Percentiles rank a stretch among this genome's conserved stretches.
Evolutionary conservation across 1,140 invertebrate species (phyloP).

Genomic region (Oedothorax gibbosus): DNA sequence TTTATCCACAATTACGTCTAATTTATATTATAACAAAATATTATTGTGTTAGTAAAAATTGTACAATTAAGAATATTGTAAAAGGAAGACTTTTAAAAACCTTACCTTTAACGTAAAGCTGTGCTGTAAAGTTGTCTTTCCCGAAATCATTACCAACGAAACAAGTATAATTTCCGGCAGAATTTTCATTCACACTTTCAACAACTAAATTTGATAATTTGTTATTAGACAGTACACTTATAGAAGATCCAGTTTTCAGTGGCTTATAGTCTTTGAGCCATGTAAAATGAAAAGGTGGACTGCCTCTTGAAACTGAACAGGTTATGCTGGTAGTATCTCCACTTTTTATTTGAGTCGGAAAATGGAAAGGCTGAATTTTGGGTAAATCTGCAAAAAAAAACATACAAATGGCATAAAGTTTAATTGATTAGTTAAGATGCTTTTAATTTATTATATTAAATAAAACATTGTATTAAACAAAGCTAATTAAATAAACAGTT

Average conservation of each 20-base stretch:
- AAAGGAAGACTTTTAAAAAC: no score
- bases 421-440: background rate
- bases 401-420: background rate
- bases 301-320: constrained; percentile 17
- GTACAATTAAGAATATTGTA: no score
- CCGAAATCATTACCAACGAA: constrained; percentile 8
- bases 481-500: no score
- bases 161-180: constrained; percentile 47
- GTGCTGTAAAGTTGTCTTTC: background rate
- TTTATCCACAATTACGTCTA: no score
- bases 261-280: constrained; percentile 26
- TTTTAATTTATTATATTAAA: background rate
- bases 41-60: no score
- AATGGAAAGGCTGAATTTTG: constrained; percentile 51
- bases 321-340: constrained; percentile 41
- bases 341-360: constrained; percentile 39
- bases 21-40: no score
- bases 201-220: constrained; percentile 21
- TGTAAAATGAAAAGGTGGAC: constrained; percentile 4
- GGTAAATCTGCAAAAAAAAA: constrained; percentile 43
- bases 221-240: constrained; percentile 1
- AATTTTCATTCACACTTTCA: constrained; percentile 8
- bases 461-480: no score
- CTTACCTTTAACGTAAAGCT: constrained; percentile 12
- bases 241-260: background rate